These are phyloP conservation scores for Stictonetta naevosa DNA, from an alignment of 2,113 vertebrate species.

Conservation along the genomic window DNA sequence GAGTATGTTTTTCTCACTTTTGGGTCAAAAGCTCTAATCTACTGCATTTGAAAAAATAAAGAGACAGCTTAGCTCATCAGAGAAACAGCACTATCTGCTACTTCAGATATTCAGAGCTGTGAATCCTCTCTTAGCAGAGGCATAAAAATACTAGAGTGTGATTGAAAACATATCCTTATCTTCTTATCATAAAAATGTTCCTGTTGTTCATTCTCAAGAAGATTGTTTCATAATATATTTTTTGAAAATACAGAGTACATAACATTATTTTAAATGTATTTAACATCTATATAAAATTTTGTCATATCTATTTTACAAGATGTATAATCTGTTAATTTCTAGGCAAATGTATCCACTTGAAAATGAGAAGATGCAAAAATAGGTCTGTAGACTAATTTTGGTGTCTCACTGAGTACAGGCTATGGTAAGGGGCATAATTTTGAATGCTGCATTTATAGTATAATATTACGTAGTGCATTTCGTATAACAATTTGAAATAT, in stretches of 20 bases:
- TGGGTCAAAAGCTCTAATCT: no score
- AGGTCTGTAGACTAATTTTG: background rate
- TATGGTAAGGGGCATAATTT: background rate
- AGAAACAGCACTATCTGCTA: background rate
- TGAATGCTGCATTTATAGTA: background rate
- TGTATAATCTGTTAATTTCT: background rate
- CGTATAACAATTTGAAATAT: background rate
- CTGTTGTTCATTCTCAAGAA: background rate
- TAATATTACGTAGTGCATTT: background rate
- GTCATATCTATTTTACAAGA: background rate
- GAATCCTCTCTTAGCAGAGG: background rate
- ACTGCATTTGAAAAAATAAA: no score
- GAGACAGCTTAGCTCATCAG: no score
- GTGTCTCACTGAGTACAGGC: background rate
- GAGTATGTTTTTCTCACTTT: no score
- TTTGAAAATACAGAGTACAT: background rate
- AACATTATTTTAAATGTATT: background rate
- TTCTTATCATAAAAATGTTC: background rate
- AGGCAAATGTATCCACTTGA: rapidly evolving
- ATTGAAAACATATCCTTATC: background rate
- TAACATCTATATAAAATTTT: background rate
- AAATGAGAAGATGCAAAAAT: background rate
- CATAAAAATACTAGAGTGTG: background rate
- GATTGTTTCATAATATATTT: background rate
- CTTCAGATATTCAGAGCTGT: background rate